A percentile compares a stretch with the other conserved stretches of the same genome.
Conservation (phyloP, 2,797 vertebrate genomes). For the Hypotaenidia okinawae region DNA sequence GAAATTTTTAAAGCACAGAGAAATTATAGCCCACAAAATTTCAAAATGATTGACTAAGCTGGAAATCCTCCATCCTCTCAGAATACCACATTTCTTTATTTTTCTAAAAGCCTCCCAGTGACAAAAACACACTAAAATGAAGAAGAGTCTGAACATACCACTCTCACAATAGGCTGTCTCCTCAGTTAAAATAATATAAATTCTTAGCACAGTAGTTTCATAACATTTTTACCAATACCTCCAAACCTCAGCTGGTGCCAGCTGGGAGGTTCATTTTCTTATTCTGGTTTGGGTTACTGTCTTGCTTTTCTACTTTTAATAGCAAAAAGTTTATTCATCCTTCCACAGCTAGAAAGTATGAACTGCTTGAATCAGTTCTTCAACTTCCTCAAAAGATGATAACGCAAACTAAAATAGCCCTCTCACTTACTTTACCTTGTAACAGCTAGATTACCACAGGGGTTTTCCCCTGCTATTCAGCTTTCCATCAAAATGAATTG, state of each 20-base stretch:
- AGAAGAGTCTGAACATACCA: not conserved
- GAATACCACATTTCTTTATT: not conserved
- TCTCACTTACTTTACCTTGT: not conserved
- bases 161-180: not conserved
- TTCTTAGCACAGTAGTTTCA: conserved; percentile 29
- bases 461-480: not conserved
- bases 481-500: not conserved
- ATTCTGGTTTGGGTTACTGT: conserved; percentile 15
- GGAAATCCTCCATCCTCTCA: not conserved
- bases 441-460: not conserved
- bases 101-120: not conserved
- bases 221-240: not conserved
- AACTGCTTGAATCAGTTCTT: not conserved
- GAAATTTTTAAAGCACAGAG: not conserved
- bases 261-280: conserved; percentile 49
- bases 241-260: not conserved
- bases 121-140: not conserved
- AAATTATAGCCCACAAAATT: not conserved
- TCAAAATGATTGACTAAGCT: not conserved
- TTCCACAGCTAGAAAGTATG: not conserved
- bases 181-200: conserved; percentile 5
- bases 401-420: not conserved
- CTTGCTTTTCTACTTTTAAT: not conserved
- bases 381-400: not conserved
- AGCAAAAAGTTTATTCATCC: not conserved